Evolutionary conservation across 2,113 vertebrate species (phyloP).

Genomic region (Crotalus helleri): DNA sequence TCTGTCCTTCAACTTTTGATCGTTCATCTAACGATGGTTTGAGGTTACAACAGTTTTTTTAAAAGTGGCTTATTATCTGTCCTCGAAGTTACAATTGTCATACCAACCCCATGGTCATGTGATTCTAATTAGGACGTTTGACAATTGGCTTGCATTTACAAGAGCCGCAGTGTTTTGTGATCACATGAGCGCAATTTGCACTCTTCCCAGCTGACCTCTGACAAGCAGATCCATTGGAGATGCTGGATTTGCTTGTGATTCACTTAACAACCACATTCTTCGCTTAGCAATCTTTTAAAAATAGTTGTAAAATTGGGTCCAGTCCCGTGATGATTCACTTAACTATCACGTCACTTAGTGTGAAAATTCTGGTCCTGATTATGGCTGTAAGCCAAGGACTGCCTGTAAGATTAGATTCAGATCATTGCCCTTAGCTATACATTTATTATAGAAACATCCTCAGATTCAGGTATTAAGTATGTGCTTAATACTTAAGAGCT

Average conservation of each 20-base stretch:
- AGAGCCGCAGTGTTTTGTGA: background rate
- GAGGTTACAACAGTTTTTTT: background rate
- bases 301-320: background rate
- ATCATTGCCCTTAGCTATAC: slow-evolving; percentile 73
- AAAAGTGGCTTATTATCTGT: background rate
- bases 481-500: slow-evolving; percentile 34
- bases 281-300: background rate
- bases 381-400: background rate
- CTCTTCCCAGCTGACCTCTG: background rate
- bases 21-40: background rate
- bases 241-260: background rate
- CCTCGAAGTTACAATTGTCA: background rate
- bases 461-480: slow-evolving; percentile 75
- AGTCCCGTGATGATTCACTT: background rate
- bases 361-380: background rate
- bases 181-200: background rate
- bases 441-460: slow-evolving; percentile 80
- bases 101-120: background rate
- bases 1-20: background rate
- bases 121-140: background rate
- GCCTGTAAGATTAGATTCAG: slow-evolving; percentile 45
- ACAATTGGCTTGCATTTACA: background rate
- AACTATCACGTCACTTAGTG: background rate
- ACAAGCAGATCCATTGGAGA: background rate
- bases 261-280: background rate